These are phyloP conservation scores for Mimachlamys varia DNA, from an alignment of 2,888 invertebrate species.

Conservation along the genomic window DNA sequence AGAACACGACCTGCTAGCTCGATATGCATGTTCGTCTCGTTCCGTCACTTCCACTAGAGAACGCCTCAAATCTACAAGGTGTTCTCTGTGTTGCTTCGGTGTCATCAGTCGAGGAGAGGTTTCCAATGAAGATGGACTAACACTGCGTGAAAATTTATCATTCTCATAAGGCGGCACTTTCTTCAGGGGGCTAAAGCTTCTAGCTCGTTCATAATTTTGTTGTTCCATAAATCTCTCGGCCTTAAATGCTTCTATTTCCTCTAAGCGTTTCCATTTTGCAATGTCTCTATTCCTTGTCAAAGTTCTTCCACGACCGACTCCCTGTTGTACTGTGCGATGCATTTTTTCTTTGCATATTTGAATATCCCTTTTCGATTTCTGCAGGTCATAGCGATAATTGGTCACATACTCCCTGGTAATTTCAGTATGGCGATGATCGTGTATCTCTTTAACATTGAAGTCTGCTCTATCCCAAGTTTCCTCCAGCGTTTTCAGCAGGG, in stretches of 20 bases:
- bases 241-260: slow-evolving; percentile 77
- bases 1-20: slow-evolving; percentile 57
- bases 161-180: slow-evolving; percentile 49
- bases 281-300: slow-evolving; percentile 66
- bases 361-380: slow-evolving; percentile 74
- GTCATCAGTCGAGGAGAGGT: slow-evolving; percentile 66
- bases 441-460: slow-evolving; percentile 47
- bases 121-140: slow-evolving; percentile 53
- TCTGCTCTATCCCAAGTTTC: slow-evolving; percentile 63
- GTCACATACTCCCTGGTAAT: slow-evolving; percentile 71
- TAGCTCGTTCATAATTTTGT: slow-evolving; percentile 63
- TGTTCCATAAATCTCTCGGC: slow-evolving; percentile 75
- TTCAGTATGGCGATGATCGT: slow-evolving; percentile 44
- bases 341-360: slow-evolving; percentile 71
- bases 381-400: slow-evolving; percentile 73
- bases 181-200: slow-evolving; percentile 55
- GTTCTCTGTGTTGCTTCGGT: slow-evolving; percentile 72
- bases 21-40: slow-evolving; percentile 59
- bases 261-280: slow-evolving; percentile 65
- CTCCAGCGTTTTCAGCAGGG: slow-evolving; percentile 77
- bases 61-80: slow-evolving; percentile 70
- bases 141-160: slow-evolving; percentile 58
- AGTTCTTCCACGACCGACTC: slow-evolving; percentile 65
- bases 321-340: slow-evolving; percentile 61
- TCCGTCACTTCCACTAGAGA: slow-evolving; percentile 69